A percentile compares a stretch with the other conserved stretches of the same genome.
phyloP scores from a whole-genome alignment of 1,140 invertebrate species.

The Brachionus rubens region DNA sequence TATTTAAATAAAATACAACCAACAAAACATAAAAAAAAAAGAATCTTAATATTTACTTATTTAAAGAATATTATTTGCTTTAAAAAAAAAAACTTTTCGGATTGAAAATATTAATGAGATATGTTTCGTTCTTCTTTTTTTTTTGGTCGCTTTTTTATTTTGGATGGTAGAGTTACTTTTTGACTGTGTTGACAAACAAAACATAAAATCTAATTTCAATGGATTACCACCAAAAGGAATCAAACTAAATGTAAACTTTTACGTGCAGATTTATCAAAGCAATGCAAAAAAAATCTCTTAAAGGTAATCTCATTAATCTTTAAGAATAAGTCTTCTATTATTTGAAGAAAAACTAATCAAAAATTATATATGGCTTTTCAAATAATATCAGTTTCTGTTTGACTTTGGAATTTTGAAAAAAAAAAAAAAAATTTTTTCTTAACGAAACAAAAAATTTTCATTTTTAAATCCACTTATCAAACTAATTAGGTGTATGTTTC shows the following conservation, averaged over 20 bases:
- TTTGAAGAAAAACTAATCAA: slow-evolving; percentile 24
- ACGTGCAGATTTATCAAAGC: too few species aligned
- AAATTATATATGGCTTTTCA: slow-evolving; percentile 1
- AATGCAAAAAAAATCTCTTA: not conserved
- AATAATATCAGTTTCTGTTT: slow-evolving; percentile 39
- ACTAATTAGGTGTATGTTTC: slow-evolving; percentile 40
- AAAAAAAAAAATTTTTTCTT: not conserved
- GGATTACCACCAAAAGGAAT: not conserved
- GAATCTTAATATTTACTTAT: slow-evolving; percentile 38
- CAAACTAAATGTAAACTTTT: slow-evolving; percentile 25
- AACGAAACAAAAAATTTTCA: too few species aligned
- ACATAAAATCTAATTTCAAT: not conserved
- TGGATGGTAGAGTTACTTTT: not conserved
- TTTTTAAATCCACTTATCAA: slow-evolving; percentile 42
- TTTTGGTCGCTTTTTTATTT: not conserved
- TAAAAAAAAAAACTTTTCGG: not conserved
- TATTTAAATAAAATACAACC: slow-evolving; percentile 35
- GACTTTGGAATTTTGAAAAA: not conserved
- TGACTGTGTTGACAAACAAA: not conserved
- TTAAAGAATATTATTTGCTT: slow-evolving; percentile 43
- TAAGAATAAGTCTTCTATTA: not conserved
- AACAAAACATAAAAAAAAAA: not conserved
- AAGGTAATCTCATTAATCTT: slow-evolving; percentile 32
- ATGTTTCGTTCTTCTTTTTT: not conserved
- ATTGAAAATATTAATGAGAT: slow-evolving; percentile 40